Percentiles rank a stretch among this genome's conserved stretches.
These are phyloP conservation scores for Collichthys lucidus DNA, from an alignment of 2,113 vertebrate genomes.

Conservation along the genomic window DNA sequence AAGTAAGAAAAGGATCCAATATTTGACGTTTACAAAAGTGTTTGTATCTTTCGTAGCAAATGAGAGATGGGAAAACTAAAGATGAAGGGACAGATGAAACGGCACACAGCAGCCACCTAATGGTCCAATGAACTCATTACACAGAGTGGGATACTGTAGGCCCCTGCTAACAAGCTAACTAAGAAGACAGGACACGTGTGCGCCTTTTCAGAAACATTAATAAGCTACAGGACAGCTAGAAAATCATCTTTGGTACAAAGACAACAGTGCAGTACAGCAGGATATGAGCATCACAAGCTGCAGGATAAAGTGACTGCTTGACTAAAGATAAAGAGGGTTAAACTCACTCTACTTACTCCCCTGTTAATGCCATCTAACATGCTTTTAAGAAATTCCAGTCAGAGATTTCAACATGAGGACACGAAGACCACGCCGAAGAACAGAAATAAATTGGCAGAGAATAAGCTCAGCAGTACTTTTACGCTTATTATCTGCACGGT, in stretches of 20 bases:
- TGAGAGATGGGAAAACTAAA: not conserved
- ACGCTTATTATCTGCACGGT: not conserved
- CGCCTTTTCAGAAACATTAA: not conserved
- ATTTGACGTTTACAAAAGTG: not conserved
- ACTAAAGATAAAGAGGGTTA: constrained; percentile 10
- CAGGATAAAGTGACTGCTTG: not conserved
- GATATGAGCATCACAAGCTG: not conserved
- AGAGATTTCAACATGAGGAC: not conserved
- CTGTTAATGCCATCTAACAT: not conserved
- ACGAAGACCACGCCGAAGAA: not conserved
- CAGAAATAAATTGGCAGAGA: not conserved
- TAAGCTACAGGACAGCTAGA: not conserved
- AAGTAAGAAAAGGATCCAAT: not conserved
- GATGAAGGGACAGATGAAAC: not conserved
- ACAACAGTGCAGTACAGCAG: no score
- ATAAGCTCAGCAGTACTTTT: not conserved
- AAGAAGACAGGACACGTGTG: not conserved
- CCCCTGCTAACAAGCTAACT: not conserved
- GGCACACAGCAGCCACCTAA: constrained; percentile 54
- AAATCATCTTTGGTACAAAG: not conserved
- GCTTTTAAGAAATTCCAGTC: not conserved
- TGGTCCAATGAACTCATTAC: constrained; percentile 51
- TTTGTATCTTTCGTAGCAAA: not conserved
- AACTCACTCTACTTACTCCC: constrained; percentile 1
- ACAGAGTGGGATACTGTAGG: not conserved